Evolutionary conservation across 2,113 vertebrate genomes (phyloP), one percentile per base, ranked within the genome.

Genomic region (Phyllostomus hastatus): DNA sequence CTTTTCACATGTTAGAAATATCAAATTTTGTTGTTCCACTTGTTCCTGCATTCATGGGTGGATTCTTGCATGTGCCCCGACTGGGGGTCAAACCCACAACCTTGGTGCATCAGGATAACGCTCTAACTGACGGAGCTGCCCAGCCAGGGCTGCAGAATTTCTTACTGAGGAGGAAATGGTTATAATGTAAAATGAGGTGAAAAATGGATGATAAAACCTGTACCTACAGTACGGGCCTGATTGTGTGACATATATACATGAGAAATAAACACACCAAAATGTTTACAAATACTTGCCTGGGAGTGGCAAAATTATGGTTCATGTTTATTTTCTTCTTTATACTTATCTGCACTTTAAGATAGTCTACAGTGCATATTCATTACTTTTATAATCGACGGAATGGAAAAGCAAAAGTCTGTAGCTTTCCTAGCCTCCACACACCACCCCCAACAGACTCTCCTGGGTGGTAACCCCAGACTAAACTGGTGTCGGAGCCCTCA

Each of bases 161-260:
- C 95, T 96, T 89, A 89, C 91, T 73, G 57, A 69, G 86, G 33
- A 79, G 54, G 86, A 92, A 88, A 83, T 94, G 26, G 79, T 83
- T 86, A 95, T 41, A 90, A 66, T 64, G 91, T 67, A 82, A 97
- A 54, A 43, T n/a, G 54, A 81, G 54, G 57, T 73, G 52, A 43
- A 43, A 87, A 75, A 79, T 43, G 17, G 48, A 57, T 69, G 48
- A 24, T 83, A 84, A 95, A 91, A 83, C 38, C 22, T 57, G 2
- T 75, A 69, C 57, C 72, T 28, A 59, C 8, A 35, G 11, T 69
- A 54, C 43, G 38, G 61, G 31, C 75, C 70, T 84, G 73, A 91
- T 72, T 66, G 88, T 46, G 22, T 75, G 78, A 70, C 46, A 73
- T 22, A 38, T 64, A 57, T 19, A 24, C 73, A 76, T 31, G 88